A percentile compares a stretch with the other conserved stretches of the same genome.
Evolutionary conservation across 1,140 invertebrate genomes (phyloP).

Genomic region (Magallana angulata): DNA sequence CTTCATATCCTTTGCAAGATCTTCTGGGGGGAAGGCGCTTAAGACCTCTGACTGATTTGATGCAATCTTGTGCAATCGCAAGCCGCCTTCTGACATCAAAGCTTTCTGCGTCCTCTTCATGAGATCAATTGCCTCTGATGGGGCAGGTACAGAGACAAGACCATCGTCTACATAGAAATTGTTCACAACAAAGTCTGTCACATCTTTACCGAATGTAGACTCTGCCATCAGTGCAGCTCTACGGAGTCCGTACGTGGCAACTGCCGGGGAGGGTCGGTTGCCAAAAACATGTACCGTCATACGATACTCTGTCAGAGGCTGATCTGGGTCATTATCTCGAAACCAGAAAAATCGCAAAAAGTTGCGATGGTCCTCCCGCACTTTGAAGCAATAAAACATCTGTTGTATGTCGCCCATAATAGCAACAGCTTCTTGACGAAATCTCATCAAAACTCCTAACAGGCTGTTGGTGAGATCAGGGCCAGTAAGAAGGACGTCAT

Average conservation of each 20-base stretch:
- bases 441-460: too few relatives aligned
- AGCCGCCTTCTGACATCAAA: slow-evolving; percentile 26
- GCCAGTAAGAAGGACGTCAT: too few relatives aligned
- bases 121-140: slow-evolving; percentile 37
- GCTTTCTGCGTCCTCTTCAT: slow-evolving; percentile 42
- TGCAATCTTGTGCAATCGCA: slow-evolving; percentile 51
- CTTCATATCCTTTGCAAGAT: slow-evolving; percentile 52
- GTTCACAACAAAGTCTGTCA: slow-evolving; percentile 35
- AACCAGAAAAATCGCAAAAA: slow-evolving; percentile 58
- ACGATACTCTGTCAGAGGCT: slow-evolving; percentile 58
- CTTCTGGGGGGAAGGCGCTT: slow-evolving; percentile 39
- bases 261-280: slow-evolving; percentile 50
- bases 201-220: slow-evolving; percentile 35
- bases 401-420: too few relatives aligned
- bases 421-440: too few relatives aligned
- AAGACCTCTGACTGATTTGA: slow-evolving; percentile 44
- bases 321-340: slow-evolving; percentile 47
- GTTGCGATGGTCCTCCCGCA: slow-evolving; percentile 19
- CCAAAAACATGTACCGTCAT: slow-evolving; percentile 65
- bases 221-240: slow-evolving; percentile 30
- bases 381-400: too few relatives aligned
- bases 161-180: slow-evolving; percentile 56
- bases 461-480: too few relatives aligned
- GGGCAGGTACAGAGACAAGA: slow-evolving; percentile 41
- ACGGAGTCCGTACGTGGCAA: slow-evolving; percentile 52